Base-by-base conservation (phyloP, 2,113 vertebrate genomes). In the Hemicordylus capensis region DNA sequence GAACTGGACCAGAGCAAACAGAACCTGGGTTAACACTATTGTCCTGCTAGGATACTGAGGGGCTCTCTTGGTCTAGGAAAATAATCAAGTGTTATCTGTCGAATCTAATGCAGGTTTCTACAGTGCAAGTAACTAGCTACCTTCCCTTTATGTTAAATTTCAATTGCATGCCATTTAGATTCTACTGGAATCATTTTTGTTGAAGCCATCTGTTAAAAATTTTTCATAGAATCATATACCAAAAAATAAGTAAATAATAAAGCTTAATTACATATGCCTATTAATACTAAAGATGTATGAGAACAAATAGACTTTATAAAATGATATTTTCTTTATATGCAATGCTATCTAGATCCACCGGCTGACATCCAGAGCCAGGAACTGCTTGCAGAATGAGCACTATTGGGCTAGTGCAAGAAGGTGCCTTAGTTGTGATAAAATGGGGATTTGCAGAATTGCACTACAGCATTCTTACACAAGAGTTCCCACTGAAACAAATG, bases 211-310 rank as follows among this genome's bases (percentile, higher is more conserved):
- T 42, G 83, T 79, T 66, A 61, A 39, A 85, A 72, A 44, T 84
- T 15, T 4, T 70, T 24, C 66, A 67, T 6, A 24, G 79, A 90
- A 91, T 15, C 69, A 86, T 26, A 76, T 74, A 83, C 20, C 31
- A 54, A 54, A 87, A 88, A 88, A 77, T 2, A 59, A 0, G 76
- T 19, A 90, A 64, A 66, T 77, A 85, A 80, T 59, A 81, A 87
- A 90, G 66, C 51, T 76, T 76, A 26, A 73, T 26, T 77, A 85
- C 28, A 46, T 34, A 85, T 17, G 82, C 1, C 28, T 66, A 42
- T 80, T 67, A 11, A 59, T 58, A 64, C 0, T 4, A 58, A 69
- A 39, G 24, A 81, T 39, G n/a, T 26, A 56, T 3, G 51, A 58
- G 15, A 48, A 81, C 31, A 56, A 54, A 19, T n/a, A 67, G 10